These are phyloP conservation scores for Hesperia comma DNA, from an alignment of 2,888 invertebrate genomes.

Conservation along the genomic window DNA sequence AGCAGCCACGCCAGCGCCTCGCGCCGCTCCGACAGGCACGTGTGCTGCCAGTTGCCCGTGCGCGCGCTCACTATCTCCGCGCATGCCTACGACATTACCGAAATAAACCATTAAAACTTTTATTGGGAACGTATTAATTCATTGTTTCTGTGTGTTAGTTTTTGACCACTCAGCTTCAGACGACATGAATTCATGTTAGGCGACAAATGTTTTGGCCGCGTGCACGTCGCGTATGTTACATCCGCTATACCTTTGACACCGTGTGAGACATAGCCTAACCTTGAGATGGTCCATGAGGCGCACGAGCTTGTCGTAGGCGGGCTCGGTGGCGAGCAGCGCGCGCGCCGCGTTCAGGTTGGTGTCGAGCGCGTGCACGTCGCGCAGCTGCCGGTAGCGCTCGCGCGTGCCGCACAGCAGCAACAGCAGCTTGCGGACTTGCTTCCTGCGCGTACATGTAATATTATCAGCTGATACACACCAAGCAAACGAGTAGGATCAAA, in stretches of 20 bases:
- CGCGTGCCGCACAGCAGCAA: constrained; percentile 97
- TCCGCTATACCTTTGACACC: too few species aligned
- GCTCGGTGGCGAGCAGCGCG: constrained; percentile 71
- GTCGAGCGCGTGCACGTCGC: constrained; percentile 96
- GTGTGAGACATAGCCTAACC: constrained; percentile 54
- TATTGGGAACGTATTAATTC: too few species aligned
- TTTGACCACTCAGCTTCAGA: too few species aligned
- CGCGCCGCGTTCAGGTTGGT: constrained; percentile 91
- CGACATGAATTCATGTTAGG: too few species aligned
- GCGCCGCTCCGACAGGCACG: constrained; percentile 88
- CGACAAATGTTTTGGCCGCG: too few species aligned
- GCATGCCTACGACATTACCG: constrained; percentile 83
- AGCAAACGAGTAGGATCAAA: too few species aligned
- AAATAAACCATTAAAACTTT: background rate
- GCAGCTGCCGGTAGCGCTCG: constrained; percentile 96
- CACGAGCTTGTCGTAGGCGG: constrained; percentile 95
- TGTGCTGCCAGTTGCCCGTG: constrained; percentile 97
- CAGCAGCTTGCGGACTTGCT: constrained; percentile 96
- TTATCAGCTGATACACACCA: too few species aligned
- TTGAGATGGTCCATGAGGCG: constrained; percentile 97
- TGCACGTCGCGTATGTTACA: too few species aligned
- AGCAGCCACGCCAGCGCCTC: constrained; percentile 92
- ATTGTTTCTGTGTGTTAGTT: too few species aligned
- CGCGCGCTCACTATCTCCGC: constrained; percentile 95
- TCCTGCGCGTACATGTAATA: constrained; percentile 66